phyloP scores from a whole-genome alignment of 1,140 invertebrate species.

The Pseudomyrmex flavicornis region DNA sequence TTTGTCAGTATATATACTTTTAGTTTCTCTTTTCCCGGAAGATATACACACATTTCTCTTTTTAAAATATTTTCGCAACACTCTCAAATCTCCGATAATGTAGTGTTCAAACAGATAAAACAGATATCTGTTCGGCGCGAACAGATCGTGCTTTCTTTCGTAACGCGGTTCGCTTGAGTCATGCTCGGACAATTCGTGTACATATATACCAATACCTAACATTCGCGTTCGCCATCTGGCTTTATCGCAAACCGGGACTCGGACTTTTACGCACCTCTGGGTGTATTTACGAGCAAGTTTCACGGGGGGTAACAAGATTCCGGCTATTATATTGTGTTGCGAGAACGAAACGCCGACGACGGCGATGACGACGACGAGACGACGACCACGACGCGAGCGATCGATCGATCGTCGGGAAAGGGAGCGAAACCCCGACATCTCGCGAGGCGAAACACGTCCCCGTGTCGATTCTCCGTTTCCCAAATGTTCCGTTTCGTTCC shows the following conservation, averaged over 20 bases:
- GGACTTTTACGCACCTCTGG: constrained; percentile 37
- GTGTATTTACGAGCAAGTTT: constrained; percentile 55
- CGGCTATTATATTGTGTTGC: constrained; percentile 29
- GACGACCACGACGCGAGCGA: constrained; percentile 9
- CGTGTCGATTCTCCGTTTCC: constrained; percentile 1
- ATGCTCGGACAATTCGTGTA: constrained; percentile 38
- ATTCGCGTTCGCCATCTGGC: constrained; percentile 54
- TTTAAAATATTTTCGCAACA: background rate
- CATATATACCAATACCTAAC: background rate
- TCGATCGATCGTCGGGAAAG: constrained; percentile 37
- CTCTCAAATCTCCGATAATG: background rate
- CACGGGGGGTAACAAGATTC: constrained; percentile 43
- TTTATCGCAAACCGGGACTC: constrained; percentile 27
- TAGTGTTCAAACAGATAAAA: background rate
- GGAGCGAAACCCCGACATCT: constrained; percentile 32
- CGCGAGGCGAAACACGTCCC: constrained; percentile 14
- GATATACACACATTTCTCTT: too few relatives aligned
- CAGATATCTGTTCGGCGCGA: background rate
- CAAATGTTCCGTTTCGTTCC: constrained; percentile 6
- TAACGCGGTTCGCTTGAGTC: constrained; percentile 52
- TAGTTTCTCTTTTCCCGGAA: background rate
- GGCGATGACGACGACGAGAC: constrained; percentile 39
- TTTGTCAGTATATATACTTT: background rate
- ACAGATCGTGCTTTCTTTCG: constrained; percentile 56
- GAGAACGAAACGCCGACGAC: constrained; percentile 31